Evolutionary conservation across 1,140 invertebrate genomes (phyloP), one percentile per base, ranked within the genome.

Genomic region (Drosophila asahinai): DNA sequence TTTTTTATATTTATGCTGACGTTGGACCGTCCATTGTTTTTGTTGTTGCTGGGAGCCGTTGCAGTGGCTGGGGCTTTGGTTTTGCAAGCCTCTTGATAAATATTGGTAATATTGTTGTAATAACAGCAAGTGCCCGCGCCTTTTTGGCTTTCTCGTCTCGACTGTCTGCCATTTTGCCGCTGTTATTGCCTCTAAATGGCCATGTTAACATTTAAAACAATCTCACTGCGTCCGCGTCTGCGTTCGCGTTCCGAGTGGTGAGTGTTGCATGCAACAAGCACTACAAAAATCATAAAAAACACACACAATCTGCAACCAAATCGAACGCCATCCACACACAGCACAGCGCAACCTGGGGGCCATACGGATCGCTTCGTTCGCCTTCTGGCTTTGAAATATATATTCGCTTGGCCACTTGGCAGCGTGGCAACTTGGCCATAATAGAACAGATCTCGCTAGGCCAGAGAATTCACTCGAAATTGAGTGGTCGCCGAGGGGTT

Each of bases 171-270:
- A 90, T 90, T 90, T 90, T 90, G 86, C 86, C 86, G 86, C 86
- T 90, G 86, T 90, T 90, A 90, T 90, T 90, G 86, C 86, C 86
- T 90, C 86, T 90, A 90, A 90, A 90, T 90, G 86, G 86, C 86
- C 86, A 90, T 90, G 86, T 90, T 90, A 90, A 90, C 86, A 90
- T 90, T 87, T 90, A 90, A 90, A 90, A 90, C 86, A 90, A 90
- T 90, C 86, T 90, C 86, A 90, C 86, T 72, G 70, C 51, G 64
- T 72, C 83, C 84, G 86, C 75, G 63, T 78, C n/a, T 63, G 19
- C 19, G 19, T 22, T 22, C 19, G 19, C 19, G 19, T 22, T 22
- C 19, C 19, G 19, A 22, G 19, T 22, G 19, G 72, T 45, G 49
- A 62, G 65, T 55, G 78, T 89, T 90, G 86, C 86, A 90, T 90